A percentile compares a stretch with the other conserved stretches of the same genome.
phyloP scores from a whole-genome alignment of 2,888 invertebrate genomes.

The Halictus ligatus region DNA sequence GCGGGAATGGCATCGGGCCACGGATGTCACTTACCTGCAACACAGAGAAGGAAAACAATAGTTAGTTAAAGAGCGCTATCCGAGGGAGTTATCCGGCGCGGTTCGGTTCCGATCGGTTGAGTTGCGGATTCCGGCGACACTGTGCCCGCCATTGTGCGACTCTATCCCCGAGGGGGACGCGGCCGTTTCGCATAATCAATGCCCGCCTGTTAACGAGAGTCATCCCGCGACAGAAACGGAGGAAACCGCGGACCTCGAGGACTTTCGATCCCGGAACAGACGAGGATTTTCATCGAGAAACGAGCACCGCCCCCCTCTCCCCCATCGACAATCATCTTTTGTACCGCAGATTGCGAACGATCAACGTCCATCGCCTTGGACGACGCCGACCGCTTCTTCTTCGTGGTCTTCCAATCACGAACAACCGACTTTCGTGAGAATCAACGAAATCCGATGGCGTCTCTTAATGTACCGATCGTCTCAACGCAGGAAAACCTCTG shows the following conservation, averaged over 20 bases:
- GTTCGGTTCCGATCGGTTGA: constrained; percentile 13
- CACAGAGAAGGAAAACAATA: constrained; percentile 68
- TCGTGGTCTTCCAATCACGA: neutral
- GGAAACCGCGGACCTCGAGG: neutral
- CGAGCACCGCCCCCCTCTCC: neutral
- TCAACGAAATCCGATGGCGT: neutral
- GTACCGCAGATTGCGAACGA: neutral
- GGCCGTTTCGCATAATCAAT: constrained; percentile 6
- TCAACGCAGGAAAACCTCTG: no score
- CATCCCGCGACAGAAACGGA: neutral
- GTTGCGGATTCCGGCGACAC: constrained; percentile 33
- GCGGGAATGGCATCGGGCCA: neutral
- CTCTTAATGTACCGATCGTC: neutral
- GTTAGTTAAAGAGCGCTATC: constrained; percentile 33
- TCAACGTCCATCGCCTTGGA: constrained; percentile 4
- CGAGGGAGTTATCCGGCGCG: neutral
- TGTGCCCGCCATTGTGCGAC: neutral
- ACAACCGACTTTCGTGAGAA: neutral
- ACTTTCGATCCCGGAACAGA: neutral
- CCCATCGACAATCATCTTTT: neutral
- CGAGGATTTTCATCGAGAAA: constrained; percentile 5
- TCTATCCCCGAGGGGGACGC: neutral
- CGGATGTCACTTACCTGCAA: constrained; percentile 75
- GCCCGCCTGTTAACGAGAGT: constrained; percentile 1
- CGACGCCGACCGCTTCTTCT: neutral